Conservation (phyloP, 2,113 vertebrate species). For the Trichomycterus rosablanca region DNA sequence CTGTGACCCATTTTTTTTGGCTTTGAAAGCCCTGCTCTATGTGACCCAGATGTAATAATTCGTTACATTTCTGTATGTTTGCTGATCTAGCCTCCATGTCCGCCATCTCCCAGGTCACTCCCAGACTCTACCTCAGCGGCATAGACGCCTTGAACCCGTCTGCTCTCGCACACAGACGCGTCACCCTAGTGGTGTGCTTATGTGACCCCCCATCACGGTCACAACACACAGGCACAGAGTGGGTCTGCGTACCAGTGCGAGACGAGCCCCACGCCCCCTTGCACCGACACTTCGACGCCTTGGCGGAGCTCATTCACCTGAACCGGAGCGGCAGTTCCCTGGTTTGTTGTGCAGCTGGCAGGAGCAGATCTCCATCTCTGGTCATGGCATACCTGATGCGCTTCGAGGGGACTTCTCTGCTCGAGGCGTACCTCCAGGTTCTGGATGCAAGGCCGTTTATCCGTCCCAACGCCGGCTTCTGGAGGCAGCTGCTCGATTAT, state of each 20-base stretch:
- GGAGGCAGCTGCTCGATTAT: constrained; percentile 71
- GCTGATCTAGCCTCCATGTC: constrained; percentile 41
- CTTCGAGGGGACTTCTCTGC: constrained; percentile 52
- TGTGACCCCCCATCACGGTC: constrained; percentile 33
- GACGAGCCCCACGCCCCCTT: constrained; percentile 52
- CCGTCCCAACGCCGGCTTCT: constrained; percentile 68
- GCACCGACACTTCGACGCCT: constrained; percentile 58
- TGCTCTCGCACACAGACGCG: constrained; percentile 54
- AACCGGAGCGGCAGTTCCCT: constrained; percentile 54
- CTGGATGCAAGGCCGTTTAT: constrained; percentile 56
- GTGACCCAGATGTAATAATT: no score
- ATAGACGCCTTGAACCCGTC: constrained; percentile 47
- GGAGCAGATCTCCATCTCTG: constrained; percentile 65
- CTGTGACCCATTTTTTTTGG: no score
- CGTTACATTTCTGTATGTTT: no score
- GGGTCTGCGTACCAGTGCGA: constrained; percentile 53
- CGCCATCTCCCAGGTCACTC: constrained; percentile 59
- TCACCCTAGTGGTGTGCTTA: constrained; percentile 58
- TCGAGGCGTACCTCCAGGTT: constrained; percentile 54
- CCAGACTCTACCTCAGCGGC: constrained; percentile 61
- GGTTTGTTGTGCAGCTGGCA: constrained; percentile 66
- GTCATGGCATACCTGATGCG: constrained; percentile 73
- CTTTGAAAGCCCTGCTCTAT: no score
- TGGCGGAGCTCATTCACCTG: constrained; percentile 55
- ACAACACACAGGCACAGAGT: constrained; percentile 31